Evolutionary conservation across 2,888 invertebrate species (phyloP), one percentile per base, ranked within the genome.

Genomic region (Calephelis perditalis): DNA sequence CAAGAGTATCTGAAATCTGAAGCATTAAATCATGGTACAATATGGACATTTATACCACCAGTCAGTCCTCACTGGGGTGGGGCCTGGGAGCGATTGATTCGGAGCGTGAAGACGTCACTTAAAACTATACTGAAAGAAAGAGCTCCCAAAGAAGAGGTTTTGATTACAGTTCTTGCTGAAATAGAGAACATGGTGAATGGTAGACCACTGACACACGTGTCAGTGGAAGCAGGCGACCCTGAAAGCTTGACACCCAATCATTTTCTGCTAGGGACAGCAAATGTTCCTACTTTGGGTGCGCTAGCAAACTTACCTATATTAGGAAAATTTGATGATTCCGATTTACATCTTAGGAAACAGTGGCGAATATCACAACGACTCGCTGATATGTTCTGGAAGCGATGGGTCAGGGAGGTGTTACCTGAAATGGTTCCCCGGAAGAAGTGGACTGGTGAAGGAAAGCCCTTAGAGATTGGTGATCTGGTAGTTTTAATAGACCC

Each of bases 211-310:
- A 70, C 65, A 1, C 69, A 72, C 61, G 72, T 73, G 0, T 69
- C 71, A 0, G 63, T 67, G 8, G 70, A 73, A 8, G 65, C 64
- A 3, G 55, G 61, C 5, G 65, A 66, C 43, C 35, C 47, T 0
- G 72, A 72, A 57, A 36, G 68, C 0, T 58, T 74, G 11, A 73
- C 73, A 2, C 68, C 65, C 0, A 69, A 68, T 55, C 67, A 68
- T 46, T 67, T 68, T 45, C 54, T 68, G 0, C 36, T 67, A 7
- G 66, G 64, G 5, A 40, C 60, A 8, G 57, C 61, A 40, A 40
- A 7, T 40, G 40, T 40, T 40, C 8, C 40, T 40, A 40, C 40
- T 40, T 40, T 40, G 40, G 47, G n/a, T 47, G 5, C 47, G 8
- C 15, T 12, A 8, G 3, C 15, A 12, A 47, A 47, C 7, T 8